Evolutionary conservation across 2,797 vertebrate genomes (phyloP).

Genomic region (Anguilla anguilla): DNA sequence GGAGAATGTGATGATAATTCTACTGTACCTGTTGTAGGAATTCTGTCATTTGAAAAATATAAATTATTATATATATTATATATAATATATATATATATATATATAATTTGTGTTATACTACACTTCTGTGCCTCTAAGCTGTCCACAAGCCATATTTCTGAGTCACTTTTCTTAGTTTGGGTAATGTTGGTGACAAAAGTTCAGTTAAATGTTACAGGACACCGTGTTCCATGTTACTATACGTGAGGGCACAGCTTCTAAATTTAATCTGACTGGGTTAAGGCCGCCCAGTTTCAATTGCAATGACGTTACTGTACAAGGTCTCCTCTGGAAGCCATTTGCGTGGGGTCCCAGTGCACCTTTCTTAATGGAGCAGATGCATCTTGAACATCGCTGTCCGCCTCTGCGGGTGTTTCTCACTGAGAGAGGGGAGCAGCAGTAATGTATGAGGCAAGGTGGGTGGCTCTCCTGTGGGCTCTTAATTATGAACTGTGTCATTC

Average conservation of each 20-base stretch:
- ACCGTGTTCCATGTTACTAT: neutral
- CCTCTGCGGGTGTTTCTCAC: neutral
- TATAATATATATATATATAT: no score
- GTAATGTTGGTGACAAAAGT: neutral
- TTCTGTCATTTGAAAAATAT: neutral
- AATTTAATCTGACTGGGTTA: neutral
- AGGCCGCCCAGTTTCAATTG: neutral
- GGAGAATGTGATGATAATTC: neutral
- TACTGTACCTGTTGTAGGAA: neutral
- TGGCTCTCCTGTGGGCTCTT: neutral
- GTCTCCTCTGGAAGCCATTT: neutral
- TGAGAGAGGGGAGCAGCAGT: neutral
- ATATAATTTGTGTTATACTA: no score
- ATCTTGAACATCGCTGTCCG: neutral
- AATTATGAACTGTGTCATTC: neutral
- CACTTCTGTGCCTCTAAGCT: neutral
- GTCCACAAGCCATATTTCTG: neutral
- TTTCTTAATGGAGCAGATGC: neutral
- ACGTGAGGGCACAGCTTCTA: neutral
- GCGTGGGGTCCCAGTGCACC: neutral
- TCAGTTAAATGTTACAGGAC: neutral
- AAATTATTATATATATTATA: neutral
- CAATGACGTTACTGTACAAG: neutral
- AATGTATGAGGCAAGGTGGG: neutral
- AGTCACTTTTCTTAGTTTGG: neutral